These are phyloP conservation scores for Mythimna loreyi DNA, from an alignment of 2,888 invertebrate species.

Conservation along the genomic window DNA sequence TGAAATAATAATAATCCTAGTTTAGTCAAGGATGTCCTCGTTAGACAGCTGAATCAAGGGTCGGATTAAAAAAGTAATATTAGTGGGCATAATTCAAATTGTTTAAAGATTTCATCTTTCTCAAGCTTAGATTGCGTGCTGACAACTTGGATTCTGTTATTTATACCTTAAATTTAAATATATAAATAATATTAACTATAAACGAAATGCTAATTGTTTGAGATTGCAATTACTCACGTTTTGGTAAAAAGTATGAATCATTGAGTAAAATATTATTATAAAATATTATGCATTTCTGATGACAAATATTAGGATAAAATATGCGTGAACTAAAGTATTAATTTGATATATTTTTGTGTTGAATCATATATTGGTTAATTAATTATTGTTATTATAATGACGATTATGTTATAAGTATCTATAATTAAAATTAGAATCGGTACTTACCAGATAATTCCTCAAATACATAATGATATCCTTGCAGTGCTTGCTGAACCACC, in stretches of 20 bases:
- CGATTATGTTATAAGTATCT: background rate
- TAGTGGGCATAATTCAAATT: background rate
- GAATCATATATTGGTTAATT: background rate
- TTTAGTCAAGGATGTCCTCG: too few relatives aligned
- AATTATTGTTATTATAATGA: background rate
- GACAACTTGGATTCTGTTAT: background rate
- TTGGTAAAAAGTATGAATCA: background rate
- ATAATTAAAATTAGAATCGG: background rate
- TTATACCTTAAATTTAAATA: background rate
- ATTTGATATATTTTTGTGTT: background rate
- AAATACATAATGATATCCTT: slow-evolving; percentile 60
- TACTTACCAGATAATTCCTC: slow-evolving; percentile 60
- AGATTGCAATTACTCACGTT: background rate
- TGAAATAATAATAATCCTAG: too few relatives aligned
- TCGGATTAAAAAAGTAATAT: background rate
- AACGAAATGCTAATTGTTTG: too few relatives aligned
- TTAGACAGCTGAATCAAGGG: too few relatives aligned
- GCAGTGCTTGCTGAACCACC: slow-evolving; percentile 53
- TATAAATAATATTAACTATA: background rate
- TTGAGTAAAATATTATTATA: background rate
- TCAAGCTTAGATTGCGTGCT: background rate
- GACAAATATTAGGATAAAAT: background rate
- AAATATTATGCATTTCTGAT: background rate
- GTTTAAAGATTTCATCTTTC: background rate
- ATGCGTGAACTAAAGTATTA: background rate